A percentile compares a stretch with the other conserved stretches of the same genome.
Evolutionary conservation across 1,140 invertebrate species (phyloP).

Genomic region (Drosophila saltans): DNA sequence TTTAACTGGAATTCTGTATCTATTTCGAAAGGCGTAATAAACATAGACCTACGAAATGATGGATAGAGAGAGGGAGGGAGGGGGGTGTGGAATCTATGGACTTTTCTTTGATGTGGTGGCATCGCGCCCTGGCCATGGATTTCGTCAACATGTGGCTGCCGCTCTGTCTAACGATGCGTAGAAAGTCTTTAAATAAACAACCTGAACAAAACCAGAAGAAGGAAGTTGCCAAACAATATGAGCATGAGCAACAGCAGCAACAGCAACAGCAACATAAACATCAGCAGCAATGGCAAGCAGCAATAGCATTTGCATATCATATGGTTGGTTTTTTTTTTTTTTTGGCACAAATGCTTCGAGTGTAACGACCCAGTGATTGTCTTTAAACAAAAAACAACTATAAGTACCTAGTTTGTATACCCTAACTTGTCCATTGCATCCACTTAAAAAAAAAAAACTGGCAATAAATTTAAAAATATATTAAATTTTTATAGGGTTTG

Average conservation of each 20-base stretch:
- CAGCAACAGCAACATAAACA: conserved; percentile 50
- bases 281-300: conserved; percentile 10
- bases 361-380: conserved; percentile 67
- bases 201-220: conserved; percentile 24
- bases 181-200: conserved; percentile 76
- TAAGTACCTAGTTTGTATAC: conserved; percentile 16
- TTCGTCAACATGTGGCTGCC: conserved; percentile 73
- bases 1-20: conserved; percentile 74
- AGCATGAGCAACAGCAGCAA: conserved; percentile 41
- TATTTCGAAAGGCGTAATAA: conserved; percentile 69
- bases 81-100: background rate
- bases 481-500: no score
- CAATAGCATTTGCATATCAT: conserved; percentile 66
- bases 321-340: conserved; percentile 20
- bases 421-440: conserved; percentile 3
- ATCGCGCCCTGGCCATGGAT: conserved; percentile 59
- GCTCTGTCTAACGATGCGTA: conserved; percentile 64
- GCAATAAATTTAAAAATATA: no score
- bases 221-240: conserved; percentile 73
- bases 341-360: conserved; percentile 47
- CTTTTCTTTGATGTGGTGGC: conserved; percentile 71
- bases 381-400: conserved; percentile 39
- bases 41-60: conserved; percentile 2
- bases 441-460: no score
- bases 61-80: background rate